phyloP scores from a whole-genome alignment of 1,140 invertebrate genomes.

The Latrodectus geometricus region DNA sequence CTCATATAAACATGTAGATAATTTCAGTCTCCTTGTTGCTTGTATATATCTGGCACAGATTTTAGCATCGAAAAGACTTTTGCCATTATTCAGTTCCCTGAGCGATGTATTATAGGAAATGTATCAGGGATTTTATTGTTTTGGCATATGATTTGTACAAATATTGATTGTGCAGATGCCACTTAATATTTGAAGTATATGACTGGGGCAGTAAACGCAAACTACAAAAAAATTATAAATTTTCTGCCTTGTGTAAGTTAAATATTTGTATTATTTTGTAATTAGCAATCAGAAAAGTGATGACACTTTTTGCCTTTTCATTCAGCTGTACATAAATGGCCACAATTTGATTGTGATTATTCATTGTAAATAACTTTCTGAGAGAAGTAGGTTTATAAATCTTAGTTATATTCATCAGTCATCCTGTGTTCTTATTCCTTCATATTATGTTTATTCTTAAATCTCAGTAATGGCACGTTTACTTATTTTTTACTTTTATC shows the following conservation, averaged over 20 bases:
- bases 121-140: constrained; percentile 60
- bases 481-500: constrained; percentile 51
- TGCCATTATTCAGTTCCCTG: constrained; percentile 54
- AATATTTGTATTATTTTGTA: constrained; percentile 63
- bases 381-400: constrained; percentile 54
- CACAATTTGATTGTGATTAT: constrained; percentile 58
- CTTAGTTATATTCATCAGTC: constrained; percentile 42
- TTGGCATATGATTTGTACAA: constrained; percentile 54
- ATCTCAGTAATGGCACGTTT: constrained; percentile 42
- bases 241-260: constrained; percentile 57
- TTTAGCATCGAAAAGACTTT: constrained; percentile 52
- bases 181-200: constrained; percentile 49
- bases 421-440: constrained; percentile 21
- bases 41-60: constrained; percentile 46
- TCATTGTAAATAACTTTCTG: constrained; percentile 58
- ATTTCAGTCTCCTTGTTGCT: constrained; percentile 10
- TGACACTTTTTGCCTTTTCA: constrained; percentile 50
- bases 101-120: constrained; percentile 27
- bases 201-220: constrained; percentile 46
- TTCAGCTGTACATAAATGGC: constrained; percentile 49
- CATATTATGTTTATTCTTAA: constrained; percentile 40
- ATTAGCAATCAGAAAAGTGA: constrained; percentile 47
- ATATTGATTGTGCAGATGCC: constrained; percentile 53
- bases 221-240: background rate
- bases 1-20: too few species aligned